A percentile compares a stretch with the other conserved stretches of the same genome.
These are phyloP conservation scores for Agrotis puta DNA, from an alignment of 2,888 invertebrate species.

Conservation along the genomic window DNA sequence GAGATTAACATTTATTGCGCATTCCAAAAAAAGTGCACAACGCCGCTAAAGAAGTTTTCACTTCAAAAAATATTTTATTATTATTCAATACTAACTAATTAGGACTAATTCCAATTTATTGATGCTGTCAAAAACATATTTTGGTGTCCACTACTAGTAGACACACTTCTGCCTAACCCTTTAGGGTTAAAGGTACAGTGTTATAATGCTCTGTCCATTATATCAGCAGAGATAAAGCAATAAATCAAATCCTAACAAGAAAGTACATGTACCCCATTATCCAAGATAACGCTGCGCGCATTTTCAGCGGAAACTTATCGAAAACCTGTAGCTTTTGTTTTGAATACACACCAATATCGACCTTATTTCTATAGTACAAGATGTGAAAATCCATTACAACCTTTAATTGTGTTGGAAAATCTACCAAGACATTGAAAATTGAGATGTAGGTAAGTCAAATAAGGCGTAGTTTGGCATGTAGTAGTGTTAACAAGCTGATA, in stretches of 20 bases:
- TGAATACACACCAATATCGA: conserved; percentile 42
- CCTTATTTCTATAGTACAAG: conserved; percentile 11
- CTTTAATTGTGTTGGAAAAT: conserved; percentile 52
- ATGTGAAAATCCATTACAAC: conserved; percentile 27
- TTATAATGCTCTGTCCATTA: not conserved
- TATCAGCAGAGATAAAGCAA: conserved; percentile 6
- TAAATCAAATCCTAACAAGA: conserved; percentile 45
- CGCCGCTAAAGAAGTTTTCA: too few relatives aligned
- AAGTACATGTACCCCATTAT: conserved; percentile 69
- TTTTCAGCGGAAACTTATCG: conserved; percentile 86
- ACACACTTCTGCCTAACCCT: too few relatives aligned
- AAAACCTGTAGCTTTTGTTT: conserved; percentile 86
- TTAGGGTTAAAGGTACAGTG: not conserved
- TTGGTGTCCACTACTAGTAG: too few relatives aligned
- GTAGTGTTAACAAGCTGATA: conserved; percentile 71
- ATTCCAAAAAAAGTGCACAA: too few relatives aligned
- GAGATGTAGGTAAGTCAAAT: rapidly evolving
- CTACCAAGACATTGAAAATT: conserved; percentile 24
- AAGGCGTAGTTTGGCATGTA: conserved; percentile 40
- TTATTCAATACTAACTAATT: too few relatives aligned
- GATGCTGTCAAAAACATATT: too few relatives aligned
- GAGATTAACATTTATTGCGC: too few relatives aligned
- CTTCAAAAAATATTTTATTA: too few relatives aligned
- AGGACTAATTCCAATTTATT: too few relatives aligned
- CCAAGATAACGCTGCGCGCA: conserved; percentile 68